These are phyloP conservation scores for Halisarca cf. caerulea DNA, from an alignment of 37 sponge, comb jelly and placozoan species.

Conservation along the genomic window DNA sequence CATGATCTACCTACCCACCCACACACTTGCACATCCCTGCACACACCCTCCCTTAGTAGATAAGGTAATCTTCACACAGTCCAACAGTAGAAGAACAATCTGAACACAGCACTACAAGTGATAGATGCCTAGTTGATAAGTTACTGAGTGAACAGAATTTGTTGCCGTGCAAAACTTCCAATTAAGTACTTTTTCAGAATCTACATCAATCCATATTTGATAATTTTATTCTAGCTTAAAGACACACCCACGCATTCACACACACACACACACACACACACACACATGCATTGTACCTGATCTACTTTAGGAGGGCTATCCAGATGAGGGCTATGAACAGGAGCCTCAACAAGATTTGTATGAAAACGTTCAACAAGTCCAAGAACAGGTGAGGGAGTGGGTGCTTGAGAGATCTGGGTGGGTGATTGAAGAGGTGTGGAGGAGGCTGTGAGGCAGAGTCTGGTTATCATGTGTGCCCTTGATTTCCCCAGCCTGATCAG, in stretches of 20 bases:
- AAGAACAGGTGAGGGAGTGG: background rate
- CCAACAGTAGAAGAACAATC: no score
- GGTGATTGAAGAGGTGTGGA: conserved; percentile 6
- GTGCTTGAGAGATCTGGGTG: background rate
- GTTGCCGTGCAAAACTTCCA: no score
- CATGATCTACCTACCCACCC: no score
- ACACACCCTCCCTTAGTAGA: no score
- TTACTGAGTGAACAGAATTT: no score
- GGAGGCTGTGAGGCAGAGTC: background rate
- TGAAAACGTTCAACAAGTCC: background rate
- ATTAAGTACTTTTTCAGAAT: background rate
- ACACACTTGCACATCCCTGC: no score
- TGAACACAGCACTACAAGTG: background rate
- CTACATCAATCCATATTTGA: background rate
- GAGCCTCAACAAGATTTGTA: background rate
- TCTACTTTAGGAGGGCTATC: background rate
- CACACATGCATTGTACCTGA: background rate
- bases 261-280: background rate
- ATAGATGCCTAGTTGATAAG: no score
- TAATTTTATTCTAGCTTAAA: background rate
- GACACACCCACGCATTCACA: no score
- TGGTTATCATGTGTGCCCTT: background rate
- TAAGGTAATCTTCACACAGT: no score
- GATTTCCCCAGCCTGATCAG: background rate
- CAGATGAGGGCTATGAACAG: background rate